phyloP scores from a whole-genome alignment of 2,888 invertebrate species.

The Fabriciana adippe region DNA sequence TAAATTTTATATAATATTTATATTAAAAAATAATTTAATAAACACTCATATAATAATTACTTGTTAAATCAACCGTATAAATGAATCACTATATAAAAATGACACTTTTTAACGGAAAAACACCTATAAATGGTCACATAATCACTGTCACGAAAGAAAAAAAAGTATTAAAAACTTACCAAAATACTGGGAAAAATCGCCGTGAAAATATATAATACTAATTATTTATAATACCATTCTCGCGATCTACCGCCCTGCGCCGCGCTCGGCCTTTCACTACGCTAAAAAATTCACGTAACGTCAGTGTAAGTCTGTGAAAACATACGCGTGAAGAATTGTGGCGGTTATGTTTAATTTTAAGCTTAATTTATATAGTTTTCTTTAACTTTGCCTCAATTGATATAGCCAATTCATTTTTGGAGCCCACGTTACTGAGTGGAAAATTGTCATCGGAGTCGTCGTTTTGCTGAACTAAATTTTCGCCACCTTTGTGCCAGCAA shows the following conservation, averaged over 20 bases:
- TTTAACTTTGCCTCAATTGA: no score
- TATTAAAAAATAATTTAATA: neutral
- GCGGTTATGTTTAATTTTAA: constrained; percentile 1
- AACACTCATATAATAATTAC: no score
- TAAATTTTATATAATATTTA: neutral
- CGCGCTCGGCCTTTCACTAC: constrained; percentile 64
- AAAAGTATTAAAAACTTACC: constrained; percentile 45
- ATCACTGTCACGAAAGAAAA: constrained; percentile 4
- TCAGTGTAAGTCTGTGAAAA: constrained; percentile 46
- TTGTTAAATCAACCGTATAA: no score
- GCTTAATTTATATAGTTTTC: no score
- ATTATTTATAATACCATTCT: constrained; percentile 50
- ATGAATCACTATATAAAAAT: no score
- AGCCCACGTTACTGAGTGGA: no score
- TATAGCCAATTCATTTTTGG: no score
- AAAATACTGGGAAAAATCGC: constrained; percentile 47
- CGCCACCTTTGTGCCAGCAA: no score
- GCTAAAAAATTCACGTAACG: constrained; percentile 50
- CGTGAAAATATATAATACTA: constrained; percentile 31
- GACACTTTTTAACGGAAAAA: neutral
- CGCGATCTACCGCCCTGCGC: constrained; percentile 46
- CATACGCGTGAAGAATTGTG: neutral
- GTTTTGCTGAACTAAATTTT: no score
- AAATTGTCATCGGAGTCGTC: no score
- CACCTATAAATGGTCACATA: neutral